These are phyloP conservation scores for Notodonta dromedarius DNA, from an alignment of 2,888 invertebrate genomes.

Conservation along the genomic window DNA sequence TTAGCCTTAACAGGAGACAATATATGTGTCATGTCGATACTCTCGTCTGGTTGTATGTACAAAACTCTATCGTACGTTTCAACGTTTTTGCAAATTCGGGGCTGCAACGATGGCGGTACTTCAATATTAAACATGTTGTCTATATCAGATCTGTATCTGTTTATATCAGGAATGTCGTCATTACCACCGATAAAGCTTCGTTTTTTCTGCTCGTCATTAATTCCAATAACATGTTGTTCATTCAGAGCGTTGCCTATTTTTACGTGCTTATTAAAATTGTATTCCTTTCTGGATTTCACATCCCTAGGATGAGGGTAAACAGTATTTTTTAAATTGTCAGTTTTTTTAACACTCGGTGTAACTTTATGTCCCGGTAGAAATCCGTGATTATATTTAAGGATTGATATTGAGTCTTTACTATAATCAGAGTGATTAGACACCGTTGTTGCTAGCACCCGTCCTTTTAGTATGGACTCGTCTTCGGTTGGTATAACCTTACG, in stretches of 20 bases:
- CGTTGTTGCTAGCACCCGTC: conserved; percentile 55
- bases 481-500: conserved; percentile 45
- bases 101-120: conserved; percentile 57
- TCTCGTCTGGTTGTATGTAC: conserved; percentile 70
- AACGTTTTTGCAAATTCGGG: conserved; percentile 66
- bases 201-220: conserved; percentile 56
- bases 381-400: conserved; percentile 69
- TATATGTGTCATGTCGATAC: conserved; percentile 65
- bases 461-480: conserved; percentile 50
- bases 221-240: conserved; percentile 61
- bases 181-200: conserved; percentile 68
- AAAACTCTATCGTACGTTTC: conserved; percentile 58
- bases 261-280: conserved; percentile 62
- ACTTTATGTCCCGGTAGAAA: conserved; percentile 51
- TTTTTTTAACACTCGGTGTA: conserved; percentile 25
- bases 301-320: neutral
- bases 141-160: conserved; percentile 63
- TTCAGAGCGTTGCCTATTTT: conserved; percentile 75
- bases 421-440: conserved; percentile 60
- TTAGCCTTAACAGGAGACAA: conserved; percentile 62
- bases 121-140: conserved; percentile 45
- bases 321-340: conserved; percentile 18
- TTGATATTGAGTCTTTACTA: conserved; percentile 53
- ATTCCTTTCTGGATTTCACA: conserved; percentile 23
- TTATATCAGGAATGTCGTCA: conserved; percentile 67